Evolutionary conservation across 1,140 invertebrate species (phyloP), one percentile per base, ranked within the genome.

Genomic region (Leptonema lineaticorne): DNA sequence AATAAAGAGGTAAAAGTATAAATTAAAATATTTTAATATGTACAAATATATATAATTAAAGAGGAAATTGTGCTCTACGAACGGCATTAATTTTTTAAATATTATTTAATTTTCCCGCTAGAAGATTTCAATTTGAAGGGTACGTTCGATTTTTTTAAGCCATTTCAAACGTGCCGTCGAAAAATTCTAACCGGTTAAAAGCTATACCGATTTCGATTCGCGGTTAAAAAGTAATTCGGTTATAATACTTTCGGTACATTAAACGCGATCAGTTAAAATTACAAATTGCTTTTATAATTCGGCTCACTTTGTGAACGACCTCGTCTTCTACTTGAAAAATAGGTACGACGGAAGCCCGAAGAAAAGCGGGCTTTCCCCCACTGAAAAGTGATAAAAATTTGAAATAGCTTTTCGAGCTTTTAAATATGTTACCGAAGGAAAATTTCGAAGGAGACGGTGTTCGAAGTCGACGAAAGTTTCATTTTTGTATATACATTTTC

Each of bases 251-350:
- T 62, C 30, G 37, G 59, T 62, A 62, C 59, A 26, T 62, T 62
- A 62, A 62, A 62, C 28, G n/a, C 59, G 59, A 62, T 62, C 37
- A 26, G 59, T 62, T 62, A 62, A 62, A 62, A 62, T 33, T 37
- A 62, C 30, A 62, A 62, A 62, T 62, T 62, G 37, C 18, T 62
- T 62, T 62, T 18, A 62, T 45, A 62, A 45, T 62, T 45, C 22
- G n/a, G 33, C 18, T 14, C 30, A 45, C n/a, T 62, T 45, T 26
- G 37, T 45, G n/a, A 62, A 20, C 16, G 33, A 22, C 58, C 30
- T 60, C 58, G 11, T n/a, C n/a, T n/a, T n/a, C n/a, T n/a, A n/a
- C n/a, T n/a, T n/a, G n/a, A n/a, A n/a, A n/a, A n/a, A n/a, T n/a
- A n/a, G n/a, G n/a, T n/a, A n/a, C 29, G 5, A 33, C 28, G 29